Evolutionary conservation across 2,113 vertebrate genomes (phyloP).

Genomic region (Pluvialis apricaria): DNA sequence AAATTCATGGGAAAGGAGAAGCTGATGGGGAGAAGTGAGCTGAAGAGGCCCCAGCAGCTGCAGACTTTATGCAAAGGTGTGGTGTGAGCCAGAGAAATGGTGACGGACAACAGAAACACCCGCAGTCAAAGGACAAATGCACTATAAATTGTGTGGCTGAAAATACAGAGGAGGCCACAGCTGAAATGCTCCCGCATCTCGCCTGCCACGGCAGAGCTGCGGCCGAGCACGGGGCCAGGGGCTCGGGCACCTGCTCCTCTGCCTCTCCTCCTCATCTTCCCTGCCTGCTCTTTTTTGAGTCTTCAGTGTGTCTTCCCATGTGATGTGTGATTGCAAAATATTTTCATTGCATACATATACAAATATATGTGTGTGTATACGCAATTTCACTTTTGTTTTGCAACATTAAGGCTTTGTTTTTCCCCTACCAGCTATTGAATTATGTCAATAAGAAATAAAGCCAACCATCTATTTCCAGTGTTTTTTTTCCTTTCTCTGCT

Average conservation of each 20-base stretch:
- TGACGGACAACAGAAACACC: rapidly evolving
- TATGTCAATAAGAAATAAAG: neutral
- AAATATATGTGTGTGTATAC: rapidly evolving
- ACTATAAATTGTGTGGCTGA: rapidly evolving
- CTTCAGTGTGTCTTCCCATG: neutral
- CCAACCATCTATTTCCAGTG: neutral
- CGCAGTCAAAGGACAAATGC: neutral
- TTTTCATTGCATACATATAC: rapidly evolving
- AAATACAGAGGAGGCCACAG: neutral
- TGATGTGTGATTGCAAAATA: rapidly evolving
- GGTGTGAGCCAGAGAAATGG: neutral
- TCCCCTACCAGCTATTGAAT: neutral
- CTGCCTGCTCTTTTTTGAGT: neutral
- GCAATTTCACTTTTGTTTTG: neutral
- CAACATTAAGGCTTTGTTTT: neutral
- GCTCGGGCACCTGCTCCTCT: neutral
- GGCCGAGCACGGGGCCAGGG: neutral
- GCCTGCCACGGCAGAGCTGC: neutral
- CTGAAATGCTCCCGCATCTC: rapidly evolving
- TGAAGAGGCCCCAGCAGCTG: neutral
- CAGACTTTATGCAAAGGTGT: neutral
- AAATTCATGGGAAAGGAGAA: neutral
- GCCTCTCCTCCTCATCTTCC: neutral
- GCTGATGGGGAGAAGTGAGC: neutral
- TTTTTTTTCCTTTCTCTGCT: rapidly evolving